These are phyloP conservation scores for Drosophila kanapiae DNA, from an alignment of 1,140 invertebrate species.

Conservation along the genomic window DNA sequence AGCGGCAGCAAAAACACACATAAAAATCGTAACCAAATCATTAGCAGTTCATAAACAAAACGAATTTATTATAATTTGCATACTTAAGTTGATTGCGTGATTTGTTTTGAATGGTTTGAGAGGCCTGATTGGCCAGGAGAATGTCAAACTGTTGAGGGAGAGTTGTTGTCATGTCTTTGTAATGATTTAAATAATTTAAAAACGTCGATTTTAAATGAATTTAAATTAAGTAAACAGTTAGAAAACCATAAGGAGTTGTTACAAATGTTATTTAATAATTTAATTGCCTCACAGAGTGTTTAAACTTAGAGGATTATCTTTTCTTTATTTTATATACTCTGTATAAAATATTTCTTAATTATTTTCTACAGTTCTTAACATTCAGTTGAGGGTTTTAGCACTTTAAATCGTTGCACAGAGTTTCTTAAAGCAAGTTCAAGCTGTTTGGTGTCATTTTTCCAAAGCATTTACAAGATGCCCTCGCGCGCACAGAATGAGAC, in stretches of 20 bases:
- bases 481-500: slow-evolving; percentile 2
- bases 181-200: neutral
- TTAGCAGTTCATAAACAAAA: slow-evolving; percentile 64
- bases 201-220: neutral
- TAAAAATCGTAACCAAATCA: slow-evolving; percentile 58
- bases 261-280: neutral
- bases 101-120: slow-evolving; percentile 34
- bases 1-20: slow-evolving; percentile 25
- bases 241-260: neutral
- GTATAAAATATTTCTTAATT: neutral
- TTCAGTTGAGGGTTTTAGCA: rapidly evolving
- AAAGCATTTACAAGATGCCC: slow-evolving; percentile 13
- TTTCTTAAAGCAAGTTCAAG: slow-evolving; percentile 16
- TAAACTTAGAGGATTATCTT: neutral
- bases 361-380: neutral
- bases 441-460: slow-evolving; percentile 15
- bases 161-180: neutral
- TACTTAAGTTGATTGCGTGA: slow-evolving; percentile 49
- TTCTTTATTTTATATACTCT: neutral
- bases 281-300: too few species aligned
- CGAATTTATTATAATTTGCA: slow-evolving; percentile 61
- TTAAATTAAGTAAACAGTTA: neutral
- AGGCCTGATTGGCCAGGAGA: slow-evolving; percentile 7
- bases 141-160: slow-evolving; percentile 2
- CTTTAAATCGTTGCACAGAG: neutral